Conservation (phyloP, 2,888 invertebrate species). For the Neoscelio sp. region DNA sequence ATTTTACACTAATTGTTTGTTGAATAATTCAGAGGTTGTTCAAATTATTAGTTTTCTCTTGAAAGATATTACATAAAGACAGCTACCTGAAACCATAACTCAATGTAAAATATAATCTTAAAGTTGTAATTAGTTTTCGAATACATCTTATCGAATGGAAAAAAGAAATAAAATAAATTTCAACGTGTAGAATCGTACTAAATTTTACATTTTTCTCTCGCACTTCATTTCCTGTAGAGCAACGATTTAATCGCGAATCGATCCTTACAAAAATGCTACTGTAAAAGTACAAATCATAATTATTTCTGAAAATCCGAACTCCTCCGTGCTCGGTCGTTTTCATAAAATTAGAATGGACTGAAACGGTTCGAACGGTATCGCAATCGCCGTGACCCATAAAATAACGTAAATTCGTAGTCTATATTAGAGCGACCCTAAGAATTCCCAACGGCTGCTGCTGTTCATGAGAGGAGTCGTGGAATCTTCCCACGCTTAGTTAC, state of each 20-base stretch:
- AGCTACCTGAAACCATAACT: no score
- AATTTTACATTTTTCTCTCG: no score
- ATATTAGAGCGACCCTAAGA: conserved; percentile 27
- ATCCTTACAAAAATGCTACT: no score
- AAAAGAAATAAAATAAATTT: no score
- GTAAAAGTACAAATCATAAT: no score
- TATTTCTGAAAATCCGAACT: background rate
- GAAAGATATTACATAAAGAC: no score
- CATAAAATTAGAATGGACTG: conserved; percentile 12
- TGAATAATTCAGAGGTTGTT: background rate
- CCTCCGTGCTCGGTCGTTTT: background rate
- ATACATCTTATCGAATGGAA: background rate
- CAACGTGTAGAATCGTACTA: no score
- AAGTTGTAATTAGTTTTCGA: background rate
- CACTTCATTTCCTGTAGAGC: no score
- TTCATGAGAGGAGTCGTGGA: conserved; percentile 23
- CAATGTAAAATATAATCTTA: no score
- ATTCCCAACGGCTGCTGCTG: conserved; percentile 17
- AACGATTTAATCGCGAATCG: no score
- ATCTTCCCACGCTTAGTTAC: conserved; percentile 19
- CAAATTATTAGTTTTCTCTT: no score
- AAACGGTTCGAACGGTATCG: background rate
- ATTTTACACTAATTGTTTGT: background rate
- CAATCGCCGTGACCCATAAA: conserved; percentile 15
- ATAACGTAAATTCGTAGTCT: background rate